Base-by-base conservation (phyloP, 53 echinoderm and acorn worm genomes). In the Zoroaster sp. region DNA sequence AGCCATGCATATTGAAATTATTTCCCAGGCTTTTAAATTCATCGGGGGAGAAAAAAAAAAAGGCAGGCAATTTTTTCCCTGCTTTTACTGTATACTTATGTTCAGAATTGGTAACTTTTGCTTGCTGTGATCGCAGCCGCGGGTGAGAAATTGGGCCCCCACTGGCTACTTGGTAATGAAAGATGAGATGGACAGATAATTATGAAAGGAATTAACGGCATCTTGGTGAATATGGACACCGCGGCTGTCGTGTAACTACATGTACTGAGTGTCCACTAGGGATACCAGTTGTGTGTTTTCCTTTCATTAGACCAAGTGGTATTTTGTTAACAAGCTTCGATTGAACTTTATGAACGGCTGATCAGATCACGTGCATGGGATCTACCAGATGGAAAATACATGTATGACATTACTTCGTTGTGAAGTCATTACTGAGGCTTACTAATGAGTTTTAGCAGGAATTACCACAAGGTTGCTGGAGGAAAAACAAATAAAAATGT, bases 251-350 rank as follows among this genome's bases (percentile, higher is more conserved):
- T 59, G 28, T 25, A 28, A 25, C 63, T 59, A n/a, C n/a, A n/a
- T n/a, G n/a, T 28, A 11, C 63, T 28, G 63, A 25, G 63, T 59
- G 10, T 21, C 63, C 63, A 59, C 11, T 28, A 28, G 63, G 63
- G 63, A 59, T 11, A 7, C 11, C 28, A 59, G 28, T 28, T 25
- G 59, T 18, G 38, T 59, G 12, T 63, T 79, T 35, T 31, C 54
- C 35, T 71, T 79, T 79, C 79, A 79, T 79, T 79, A 79, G 63
- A 18, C 38, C 33, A 55, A 63, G 79, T 59, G 63, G 38, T 25
- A 79, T 37, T 63, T 55, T 37, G 18, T 38, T 79, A 63, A 79
- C 36, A 23, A 79, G 59, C 59, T 6, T 17, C 37, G 15, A 59
- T 11, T 59, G 59, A 79, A 59, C 63, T 40, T 47, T 37, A 1